Conservation (phyloP, 1,140 invertebrate species). For the Amphibalanus amphitrite region DNA sequence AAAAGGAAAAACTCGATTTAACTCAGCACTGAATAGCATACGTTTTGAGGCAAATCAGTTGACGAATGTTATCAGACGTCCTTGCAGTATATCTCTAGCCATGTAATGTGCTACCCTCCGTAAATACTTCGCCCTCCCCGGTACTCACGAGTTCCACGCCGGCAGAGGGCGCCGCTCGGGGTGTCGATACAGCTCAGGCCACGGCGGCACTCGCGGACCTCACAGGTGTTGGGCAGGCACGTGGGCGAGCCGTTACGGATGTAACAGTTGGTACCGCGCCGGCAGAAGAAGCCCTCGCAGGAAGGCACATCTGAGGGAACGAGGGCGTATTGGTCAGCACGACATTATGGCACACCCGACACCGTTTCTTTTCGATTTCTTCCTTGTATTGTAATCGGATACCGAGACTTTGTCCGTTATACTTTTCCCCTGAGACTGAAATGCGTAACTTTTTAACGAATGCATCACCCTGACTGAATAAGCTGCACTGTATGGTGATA, state of each 20-base stretch:
- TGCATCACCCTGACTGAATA: neutral
- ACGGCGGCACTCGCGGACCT: neutral
- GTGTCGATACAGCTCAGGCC: conserved; percentile 1
- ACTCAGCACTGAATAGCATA: no score
- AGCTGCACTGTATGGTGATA: neutral
- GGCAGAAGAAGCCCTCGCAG: neutral
- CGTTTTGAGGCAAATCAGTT: no score
- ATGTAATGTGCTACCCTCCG: no score
- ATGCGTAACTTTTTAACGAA: neutral
- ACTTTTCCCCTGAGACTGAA: neutral
- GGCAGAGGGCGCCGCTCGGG: neutral
- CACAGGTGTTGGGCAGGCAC: conserved; percentile 3
- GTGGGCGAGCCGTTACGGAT: neutral
- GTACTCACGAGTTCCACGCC: neutral
- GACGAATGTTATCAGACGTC: no score
- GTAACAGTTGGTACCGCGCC: conserved; percentile 3
- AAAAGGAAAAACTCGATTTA: no score
- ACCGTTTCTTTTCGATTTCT: no score
- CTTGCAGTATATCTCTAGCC: no score
- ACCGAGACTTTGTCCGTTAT: neutral
- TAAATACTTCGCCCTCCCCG: neutral
- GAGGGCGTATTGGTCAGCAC: no score
- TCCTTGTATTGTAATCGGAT: no score
- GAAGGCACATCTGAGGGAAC: neutral
- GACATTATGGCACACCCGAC: no score